Evolutionary conservation across 1,140 invertebrate genomes (phyloP), one percentile per base, ranked within the genome.

Genomic region (Diploscapter pachys): DNA sequence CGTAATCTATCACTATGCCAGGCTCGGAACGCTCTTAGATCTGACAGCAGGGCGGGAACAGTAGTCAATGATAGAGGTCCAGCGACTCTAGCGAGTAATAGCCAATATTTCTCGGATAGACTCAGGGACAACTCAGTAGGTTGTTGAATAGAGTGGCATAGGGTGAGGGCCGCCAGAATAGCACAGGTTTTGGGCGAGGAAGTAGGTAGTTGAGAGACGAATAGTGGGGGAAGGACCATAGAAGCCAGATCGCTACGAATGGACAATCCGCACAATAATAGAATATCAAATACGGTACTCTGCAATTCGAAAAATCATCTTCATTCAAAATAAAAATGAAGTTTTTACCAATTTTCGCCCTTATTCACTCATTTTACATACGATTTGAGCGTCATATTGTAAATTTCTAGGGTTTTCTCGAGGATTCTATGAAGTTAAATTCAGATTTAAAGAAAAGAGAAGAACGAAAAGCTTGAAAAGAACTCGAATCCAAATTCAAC

Each of bases 281-380:
- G 64, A n/a, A 61, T 61, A 50, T 74, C 73, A 53, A 74, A 69
- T 49, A 67, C 64, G 8, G 53, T 74, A 48, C 61, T 64, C 71
- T 72, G 71, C 4, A 72, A 63, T 4, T 3, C 5, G 13, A 5
- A 5, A 49, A 3, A 48, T 61, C 3, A 8, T 71, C 6, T 6
- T 3, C 13, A 31, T 11, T 59, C 9, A 31, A 59, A 11, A 59
- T 11, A 11, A 31, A 31, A 31, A 11, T 59, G 57, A 11, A 59
- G 9, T 59, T 59, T 11, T 59, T 11, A 59, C 9, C 31, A 59
- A 11, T 59, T 59, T 11, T 59, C 57, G 9, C 57, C 57, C 31
- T 59, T 11, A 11, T 59, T 11, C 31, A 31, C 31, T 59, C 31
- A 11, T 31, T 59, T 59, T 11, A 11, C 31, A 11, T 31, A 59